Conservation (phyloP, 2,797 vertebrate species). For the Oophaga sylvatica region DNA sequence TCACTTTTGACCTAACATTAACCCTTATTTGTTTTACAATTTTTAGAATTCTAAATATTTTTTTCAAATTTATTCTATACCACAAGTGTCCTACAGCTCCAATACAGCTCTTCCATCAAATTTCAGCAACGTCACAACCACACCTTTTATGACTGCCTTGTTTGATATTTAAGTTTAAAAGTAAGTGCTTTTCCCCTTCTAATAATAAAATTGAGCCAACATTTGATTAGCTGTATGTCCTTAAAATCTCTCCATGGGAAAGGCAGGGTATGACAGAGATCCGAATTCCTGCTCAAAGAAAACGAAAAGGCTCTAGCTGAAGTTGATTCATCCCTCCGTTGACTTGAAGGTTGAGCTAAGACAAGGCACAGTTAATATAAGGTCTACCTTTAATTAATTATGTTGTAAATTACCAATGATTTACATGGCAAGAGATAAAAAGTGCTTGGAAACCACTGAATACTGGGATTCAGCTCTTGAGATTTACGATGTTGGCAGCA, state of each 20-base stretch:
- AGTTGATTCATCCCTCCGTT: constrained; percentile 32
- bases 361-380: not conserved
- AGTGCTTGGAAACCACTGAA: not conserved
- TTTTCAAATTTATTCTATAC: not conserved
- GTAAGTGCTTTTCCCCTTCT: constrained; percentile 4
- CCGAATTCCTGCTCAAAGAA: not conserved
- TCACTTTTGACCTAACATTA: not conserved
- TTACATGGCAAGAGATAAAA: not conserved
- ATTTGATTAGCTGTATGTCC: constrained; percentile 36
- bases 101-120: not conserved
- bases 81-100: not conserved
- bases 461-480: not conserved
- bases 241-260: constrained; percentile 40
- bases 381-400: constrained; percentile 35
- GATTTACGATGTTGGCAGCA: not conserved
- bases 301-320: not conserved
- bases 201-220: constrained; percentile 14
- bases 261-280: constrained; percentile 18
- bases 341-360: constrained; percentile 38
- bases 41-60: not conserved
- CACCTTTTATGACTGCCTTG: constrained; percentile 26
- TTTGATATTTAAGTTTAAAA: constrained; percentile 34
- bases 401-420: constrained; percentile 22
- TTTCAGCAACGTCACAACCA: not conserved
- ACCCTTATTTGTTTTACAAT: not conserved